These are phyloP conservation scores for Anarsia innoxiella DNA, from an alignment of 2,888 invertebrate genomes.

Conservation along the genomic window DNA sequence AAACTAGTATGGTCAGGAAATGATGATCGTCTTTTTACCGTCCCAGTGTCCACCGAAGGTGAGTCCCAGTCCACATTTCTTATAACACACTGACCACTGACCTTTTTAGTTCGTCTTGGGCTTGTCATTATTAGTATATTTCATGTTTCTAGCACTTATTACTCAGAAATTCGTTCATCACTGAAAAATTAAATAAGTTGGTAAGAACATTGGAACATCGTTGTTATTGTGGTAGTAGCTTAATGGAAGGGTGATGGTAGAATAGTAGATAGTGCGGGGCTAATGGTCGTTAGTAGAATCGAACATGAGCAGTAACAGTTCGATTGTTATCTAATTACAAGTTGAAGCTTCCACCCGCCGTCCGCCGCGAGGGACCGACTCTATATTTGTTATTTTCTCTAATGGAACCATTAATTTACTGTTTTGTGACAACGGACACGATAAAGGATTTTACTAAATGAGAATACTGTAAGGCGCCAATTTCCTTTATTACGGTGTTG, in stretches of 20 bases:
- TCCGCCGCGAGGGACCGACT: constrained; percentile 52
- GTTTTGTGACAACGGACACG: constrained; percentile 36
- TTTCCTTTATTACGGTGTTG: too few relatives aligned
- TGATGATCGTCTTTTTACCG: constrained; percentile 79
- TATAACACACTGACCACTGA: constrained; percentile 50
- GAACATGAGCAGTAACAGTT: constrained; percentile 47
- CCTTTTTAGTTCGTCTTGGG: constrained; percentile 66
- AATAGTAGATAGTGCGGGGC: constrained; percentile 20
- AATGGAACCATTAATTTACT: constrained; percentile 49
- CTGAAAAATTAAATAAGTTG: constrained; percentile 11
- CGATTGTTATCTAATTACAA: constrained; percentile 70
- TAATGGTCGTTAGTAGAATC: constrained; percentile 49
- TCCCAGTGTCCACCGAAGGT: constrained; percentile 81
- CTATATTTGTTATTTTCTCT: constrained; percentile 45
- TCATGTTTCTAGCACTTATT: not conserved
- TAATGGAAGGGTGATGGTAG: constrained; percentile 5
- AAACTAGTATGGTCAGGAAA: constrained; percentile 50
- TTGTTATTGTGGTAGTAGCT: constrained; percentile 7
- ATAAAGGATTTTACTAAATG: constrained; percentile 20
- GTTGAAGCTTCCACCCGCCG: constrained; percentile 51
- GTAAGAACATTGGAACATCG: constrained; percentile 17
- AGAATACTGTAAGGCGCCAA: too few relatives aligned
- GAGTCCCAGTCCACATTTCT: constrained; percentile 81
- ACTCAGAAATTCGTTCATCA: constrained; percentile 3
- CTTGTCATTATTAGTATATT: constrained; percentile 60